Conservation (phyloP, 2,113 vertebrate species). For the Ibidorhyncha struthersii region DNA sequence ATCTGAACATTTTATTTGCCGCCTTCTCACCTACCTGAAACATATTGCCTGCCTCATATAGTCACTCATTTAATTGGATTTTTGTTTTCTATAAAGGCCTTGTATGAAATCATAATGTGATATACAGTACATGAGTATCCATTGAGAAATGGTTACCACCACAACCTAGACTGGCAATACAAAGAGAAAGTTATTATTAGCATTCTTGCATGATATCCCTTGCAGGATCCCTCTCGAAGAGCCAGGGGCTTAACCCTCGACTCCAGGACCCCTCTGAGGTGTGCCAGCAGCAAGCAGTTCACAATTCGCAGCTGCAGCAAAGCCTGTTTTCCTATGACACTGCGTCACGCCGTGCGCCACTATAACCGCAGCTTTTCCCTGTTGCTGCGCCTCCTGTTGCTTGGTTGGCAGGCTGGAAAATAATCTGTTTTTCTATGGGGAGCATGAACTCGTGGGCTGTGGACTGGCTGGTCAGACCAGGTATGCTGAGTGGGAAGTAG, state of each 20-base stretch:
- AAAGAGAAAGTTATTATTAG: neutral
- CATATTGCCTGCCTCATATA: neutral
- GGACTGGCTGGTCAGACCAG: neutral
- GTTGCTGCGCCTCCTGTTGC: neutral
- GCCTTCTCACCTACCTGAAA: neutral
- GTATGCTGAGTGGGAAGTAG: neutral
- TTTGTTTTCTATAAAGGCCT: neutral
- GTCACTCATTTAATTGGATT: neutral
- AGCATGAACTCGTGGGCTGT: neutral
- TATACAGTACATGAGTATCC: neutral
- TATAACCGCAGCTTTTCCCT: neutral
- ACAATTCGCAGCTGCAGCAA: neutral
- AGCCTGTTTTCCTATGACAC: neutral
- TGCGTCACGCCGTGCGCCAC: accelerated
- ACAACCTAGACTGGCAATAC: neutral
- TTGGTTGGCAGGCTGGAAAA: neutral
- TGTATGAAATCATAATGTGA: neutral
- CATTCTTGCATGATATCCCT: neutral
- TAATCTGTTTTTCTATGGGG: neutral
- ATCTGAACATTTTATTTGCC: neutral
- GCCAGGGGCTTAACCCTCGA: accelerated
- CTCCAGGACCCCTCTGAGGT: accelerated
- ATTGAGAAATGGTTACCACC: neutral
- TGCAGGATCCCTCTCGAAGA: neutral
- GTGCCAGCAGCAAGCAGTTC: neutral